These are phyloP conservation scores for fruit fly (Drosophila melanogaster) DNA, from an alignment of 1,140 invertebrate genomes.

Conservation along the genomic window Release_6_plus_ISO1_MT NT_033777.3:17930001-17930500, in stretches of 20 bases:
- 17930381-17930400: constrained; percentile 22
- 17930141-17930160: constrained; percentile 51
- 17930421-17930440: constrained; percentile 33
- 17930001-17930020: constrained; percentile 42
- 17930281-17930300: constrained; percentile 33
- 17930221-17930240: constrained; percentile 48
- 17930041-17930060: constrained; percentile 61
- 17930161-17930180: constrained; percentile 33
- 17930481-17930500: constrained; percentile 68
- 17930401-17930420: constrained; percentile 62
- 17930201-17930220: constrained; percentile 38
- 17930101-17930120: constrained; percentile 1
- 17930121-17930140: constrained; percentile 60
- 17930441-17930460: neutral
- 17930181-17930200: constrained; percentile 38
- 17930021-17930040: constrained; percentile 66
- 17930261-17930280: neutral
- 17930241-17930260: constrained; percentile 55
- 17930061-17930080: constrained; percentile 6
- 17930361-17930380: constrained; percentile 57
- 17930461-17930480: constrained; percentile 33
- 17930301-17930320: constrained; percentile 39
- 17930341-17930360: constrained; percentile 62
- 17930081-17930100: too few relatives aligned
- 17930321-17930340: constrained; percentile 32